A percentile compares a stretch with the other conserved stretches of the same genome.
Conservation (phyloP, 1,140 invertebrate species). For the Acromyrmex charruanus region DNA sequence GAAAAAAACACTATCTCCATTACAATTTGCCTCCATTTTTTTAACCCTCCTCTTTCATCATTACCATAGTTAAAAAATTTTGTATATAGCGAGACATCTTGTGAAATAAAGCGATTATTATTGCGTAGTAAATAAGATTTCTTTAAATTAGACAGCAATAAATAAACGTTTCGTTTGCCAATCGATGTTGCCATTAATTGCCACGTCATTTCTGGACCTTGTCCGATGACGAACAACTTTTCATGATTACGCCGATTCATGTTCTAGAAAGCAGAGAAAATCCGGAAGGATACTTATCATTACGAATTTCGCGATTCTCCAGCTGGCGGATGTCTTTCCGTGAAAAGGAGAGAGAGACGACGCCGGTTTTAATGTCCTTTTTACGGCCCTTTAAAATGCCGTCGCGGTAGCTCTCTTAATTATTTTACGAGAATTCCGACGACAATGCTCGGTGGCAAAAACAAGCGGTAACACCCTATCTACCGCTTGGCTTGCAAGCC, state of each 20-base stretch:
- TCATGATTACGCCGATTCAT: neutral
- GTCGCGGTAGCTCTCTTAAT: conserved; percentile 83
- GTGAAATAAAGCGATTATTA: conserved; percentile 6
- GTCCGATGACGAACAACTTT: neutral
- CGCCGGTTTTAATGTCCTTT: conserved; percentile 84
- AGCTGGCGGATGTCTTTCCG: conserved; percentile 53
- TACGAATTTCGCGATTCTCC: conserved; percentile 44
- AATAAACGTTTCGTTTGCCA: neutral
- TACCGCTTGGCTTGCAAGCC: conserved; percentile 72
- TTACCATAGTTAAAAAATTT: conserved; percentile 24
- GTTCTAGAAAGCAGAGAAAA: conserved; percentile 4
- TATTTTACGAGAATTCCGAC: conserved; percentile 86
- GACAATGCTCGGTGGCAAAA: conserved; percentile 84
- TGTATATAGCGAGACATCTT: neutral
- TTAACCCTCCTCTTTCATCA: neutral
- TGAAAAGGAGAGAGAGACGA: conserved; percentile 70
- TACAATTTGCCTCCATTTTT: neutral
- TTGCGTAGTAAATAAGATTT: neutral
- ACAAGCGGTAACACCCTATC: conserved; percentile 84
- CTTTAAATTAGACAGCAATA: neutral
- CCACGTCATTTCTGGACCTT: neutral
- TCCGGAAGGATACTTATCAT: neutral
- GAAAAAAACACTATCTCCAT: neutral
- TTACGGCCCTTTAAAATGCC: conserved; percentile 86
- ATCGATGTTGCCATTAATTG: neutral